phyloP scores from a whole-genome alignment of 2,797 vertebrate genomes.

The Macropus fuliginosus region DNA sequence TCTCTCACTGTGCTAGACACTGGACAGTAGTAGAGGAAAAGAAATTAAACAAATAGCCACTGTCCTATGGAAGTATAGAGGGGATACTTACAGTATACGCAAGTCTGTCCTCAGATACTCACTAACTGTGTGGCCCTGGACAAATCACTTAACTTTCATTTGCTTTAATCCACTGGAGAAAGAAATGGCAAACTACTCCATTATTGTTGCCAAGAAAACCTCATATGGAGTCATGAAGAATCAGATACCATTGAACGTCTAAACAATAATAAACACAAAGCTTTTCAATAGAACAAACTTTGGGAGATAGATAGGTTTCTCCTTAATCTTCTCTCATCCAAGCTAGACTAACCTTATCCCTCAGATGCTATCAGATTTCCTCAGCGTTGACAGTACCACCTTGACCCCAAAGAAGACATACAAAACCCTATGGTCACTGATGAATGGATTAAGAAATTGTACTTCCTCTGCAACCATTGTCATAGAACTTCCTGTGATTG shows the following conservation, averaged over 20 bases:
- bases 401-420: conserved; percentile 30
- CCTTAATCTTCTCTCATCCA: conserved; percentile 28
- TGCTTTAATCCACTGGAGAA: background rate
- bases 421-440: background rate
- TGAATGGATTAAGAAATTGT: conserved; percentile 46
- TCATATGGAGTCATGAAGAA: background rate
- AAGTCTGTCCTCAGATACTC: background rate
- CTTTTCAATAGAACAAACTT: background rate
- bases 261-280: background rate
- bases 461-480: conserved; percentile 25
- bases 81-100: background rate
- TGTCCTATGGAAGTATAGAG: background rate
- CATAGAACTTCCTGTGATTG: background rate
- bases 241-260: background rate
- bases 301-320: background rate
- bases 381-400: conserved; percentile 26
- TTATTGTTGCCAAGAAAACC: background rate
- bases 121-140: background rate
- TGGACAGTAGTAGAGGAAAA: background rate
- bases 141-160: background rate
- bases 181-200: background rate
- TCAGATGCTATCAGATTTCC: conserved; percentile 17
- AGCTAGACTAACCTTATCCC: background rate
- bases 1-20: background rate
- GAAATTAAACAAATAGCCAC: background rate